Conservation (phyloP, 2,888 invertebrate genomes). For the Mesorhabditis sp. region DNA sequence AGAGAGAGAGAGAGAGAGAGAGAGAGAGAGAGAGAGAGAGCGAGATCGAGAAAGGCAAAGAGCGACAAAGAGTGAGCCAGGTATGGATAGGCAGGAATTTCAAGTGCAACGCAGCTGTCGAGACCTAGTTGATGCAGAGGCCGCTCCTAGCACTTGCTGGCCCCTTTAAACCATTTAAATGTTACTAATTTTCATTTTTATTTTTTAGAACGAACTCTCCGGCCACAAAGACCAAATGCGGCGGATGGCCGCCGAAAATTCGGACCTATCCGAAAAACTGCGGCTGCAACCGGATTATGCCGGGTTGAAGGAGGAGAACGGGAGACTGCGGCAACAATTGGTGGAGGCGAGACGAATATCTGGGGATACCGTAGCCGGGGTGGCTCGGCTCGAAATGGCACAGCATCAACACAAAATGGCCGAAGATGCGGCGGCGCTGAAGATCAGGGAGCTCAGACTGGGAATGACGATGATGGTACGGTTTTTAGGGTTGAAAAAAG, state of each 20-base stretch:
- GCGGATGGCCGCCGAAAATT: neutral
- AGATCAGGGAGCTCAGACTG: neutral
- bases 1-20: too few relatives aligned
- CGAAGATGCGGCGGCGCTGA: neutral
- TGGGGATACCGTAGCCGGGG: neutral
- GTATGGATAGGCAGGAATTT: too few relatives aligned
- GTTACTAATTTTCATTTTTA: neutral
- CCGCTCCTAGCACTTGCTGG: too few relatives aligned
- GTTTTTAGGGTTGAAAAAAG: too few relatives aligned
- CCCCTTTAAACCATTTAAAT: too few relatives aligned
- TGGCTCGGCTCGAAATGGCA: neutral
- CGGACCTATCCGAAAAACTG: neutral
- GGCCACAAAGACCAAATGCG: neutral
- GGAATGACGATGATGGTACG: neutral
- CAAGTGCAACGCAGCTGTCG: too few relatives aligned
- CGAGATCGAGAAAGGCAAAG: too few relatives aligned
- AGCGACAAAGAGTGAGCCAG: too few relatives aligned
- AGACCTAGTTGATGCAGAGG: too few relatives aligned
- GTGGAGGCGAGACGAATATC: neutral
- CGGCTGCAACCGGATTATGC: neutral
- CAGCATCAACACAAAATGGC: neutral
- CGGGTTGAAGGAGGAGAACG: neutral
- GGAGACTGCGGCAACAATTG: neutral
- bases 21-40: too few relatives aligned
- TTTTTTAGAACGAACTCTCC: neutral